Base-by-base conservation (phyloP, 2,888 invertebrate genomes). In the Tenthredo distinguenda region DNA sequence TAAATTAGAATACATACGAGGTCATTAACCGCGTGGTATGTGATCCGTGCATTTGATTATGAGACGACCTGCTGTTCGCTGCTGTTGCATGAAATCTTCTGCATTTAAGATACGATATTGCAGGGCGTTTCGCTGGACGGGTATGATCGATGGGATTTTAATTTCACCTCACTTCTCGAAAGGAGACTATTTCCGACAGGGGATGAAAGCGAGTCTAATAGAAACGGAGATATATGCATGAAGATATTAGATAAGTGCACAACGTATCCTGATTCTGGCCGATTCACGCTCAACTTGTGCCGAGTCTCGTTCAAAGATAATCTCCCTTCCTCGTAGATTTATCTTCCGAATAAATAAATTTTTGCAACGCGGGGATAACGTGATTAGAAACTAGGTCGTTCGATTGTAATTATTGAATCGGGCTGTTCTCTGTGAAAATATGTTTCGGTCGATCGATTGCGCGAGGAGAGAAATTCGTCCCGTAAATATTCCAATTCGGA, bases 141-240 rank as follows among this genome's bases (percentile, higher is more conserved):
- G 7, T n/a, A 55, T 55, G n/a, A 62, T 62, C 26, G 26, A 62
- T 26, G 26, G 21, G 21, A n/a, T 76, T 76, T 12, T 76, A 47
- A 40, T 26, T 21, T 5, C n/a, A 26, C 7, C 12, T 15, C 26
- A 47, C 5, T n/a, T 76, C 26, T 76, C 34, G 3, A 55, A 55
- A 77, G 50, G 55, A 50, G 18, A 50, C 31, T 12, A 76, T 47
- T 76, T 76, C 47, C 76, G 76, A 47, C 76, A 76, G 5, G 55
- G 55, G 77, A 77, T 47, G 12, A 50, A 50, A 77, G 77, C 77
- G 77, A 34, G n/a, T 77, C 55, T 77, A 50, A 74, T 74, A 74
- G 7, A 15, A 18, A 18, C 12, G 31, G 77, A 34, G 77, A 34
- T 55, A 34, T 55, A 50, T 77, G 47, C 50, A 26, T 50, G 31